These are phyloP conservation scores for Aphaenogaster floridana DNA, from an alignment of 1,140 invertebrate genomes.

Conservation along the genomic window DNA sequence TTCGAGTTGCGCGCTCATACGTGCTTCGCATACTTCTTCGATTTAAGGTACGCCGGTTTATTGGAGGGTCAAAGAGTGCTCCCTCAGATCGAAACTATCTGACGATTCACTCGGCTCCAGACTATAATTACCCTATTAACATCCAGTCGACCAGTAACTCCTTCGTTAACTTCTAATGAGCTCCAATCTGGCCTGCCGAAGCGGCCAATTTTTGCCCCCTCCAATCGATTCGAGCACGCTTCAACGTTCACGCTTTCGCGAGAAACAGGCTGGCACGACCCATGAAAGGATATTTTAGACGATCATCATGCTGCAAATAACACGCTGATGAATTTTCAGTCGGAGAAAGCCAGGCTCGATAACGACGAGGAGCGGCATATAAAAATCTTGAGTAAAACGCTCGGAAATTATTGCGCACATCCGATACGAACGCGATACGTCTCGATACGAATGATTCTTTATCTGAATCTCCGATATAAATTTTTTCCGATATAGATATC, in stretches of 20 bases:
- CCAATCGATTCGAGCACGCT: conserved; percentile 54
- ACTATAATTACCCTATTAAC: conserved; percentile 71
- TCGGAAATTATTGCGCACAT: background rate
- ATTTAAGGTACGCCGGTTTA: background rate
- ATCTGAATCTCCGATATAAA: background rate
- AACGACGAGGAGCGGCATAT: background rate
- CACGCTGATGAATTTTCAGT: conserved; percentile 14
- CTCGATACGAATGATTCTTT: conserved; percentile 1
- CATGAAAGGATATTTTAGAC: conserved; percentile 23
- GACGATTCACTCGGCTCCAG: conserved; percentile 38
- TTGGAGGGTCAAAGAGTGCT: background rate
- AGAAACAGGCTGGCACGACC: conserved; percentile 1
- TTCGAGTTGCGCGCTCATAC: background rate
- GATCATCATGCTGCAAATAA: background rate
- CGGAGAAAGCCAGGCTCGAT: background rate
- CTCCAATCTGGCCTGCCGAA: conserved; percentile 60
- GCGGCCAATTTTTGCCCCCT: conserved; percentile 37
- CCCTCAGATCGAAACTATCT: background rate
- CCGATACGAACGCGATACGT: background rate
- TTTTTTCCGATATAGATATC: background rate
- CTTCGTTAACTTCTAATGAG: conserved; percentile 68
- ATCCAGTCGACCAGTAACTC: conserved; percentile 59
- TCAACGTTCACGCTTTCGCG: conserved; percentile 22
- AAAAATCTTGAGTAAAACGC: background rate
- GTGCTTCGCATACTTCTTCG: background rate